Percentiles rank a stretch among this genome's conserved stretches.
phyloP scores from a whole-genome alignment of 2,888 invertebrate species.

The Tipula confusa region DNA sequence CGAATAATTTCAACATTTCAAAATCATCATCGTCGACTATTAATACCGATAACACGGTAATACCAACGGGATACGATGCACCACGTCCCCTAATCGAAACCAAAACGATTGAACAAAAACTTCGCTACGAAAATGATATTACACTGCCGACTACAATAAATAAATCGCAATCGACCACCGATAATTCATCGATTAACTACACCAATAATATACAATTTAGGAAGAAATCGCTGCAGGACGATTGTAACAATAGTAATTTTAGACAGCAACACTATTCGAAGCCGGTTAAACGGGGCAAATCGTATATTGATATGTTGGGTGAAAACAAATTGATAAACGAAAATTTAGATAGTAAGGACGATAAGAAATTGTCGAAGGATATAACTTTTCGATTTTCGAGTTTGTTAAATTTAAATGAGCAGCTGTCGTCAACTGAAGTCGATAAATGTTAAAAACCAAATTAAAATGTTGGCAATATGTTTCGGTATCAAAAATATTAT shows the following conservation, averaged over 20 bases:
- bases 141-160: slow-evolving; percentile 45
- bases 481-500: background rate
- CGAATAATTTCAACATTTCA: slow-evolving; percentile 41
- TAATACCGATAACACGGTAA: background rate
- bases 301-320: slow-evolving; percentile 48
- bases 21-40: slow-evolving; percentile 26
- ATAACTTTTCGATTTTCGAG: slow-evolving; percentile 50
- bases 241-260: background rate
- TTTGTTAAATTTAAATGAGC: slow-evolving; percentile 47
- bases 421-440: slow-evolving; percentile 36
- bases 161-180: background rate
- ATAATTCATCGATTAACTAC: background rate
- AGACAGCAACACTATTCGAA: slow-evolving; percentile 41
- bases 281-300: slow-evolving; percentile 46
- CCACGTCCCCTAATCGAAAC: slow-evolving; percentile 46
- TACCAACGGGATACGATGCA: slow-evolving; percentile 45
- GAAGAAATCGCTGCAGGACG: background rate
- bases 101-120: slow-evolving; percentile 43
- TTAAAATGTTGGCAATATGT: background rate
- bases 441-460: slow-evolving; percentile 33
- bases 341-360: slow-evolving; percentile 47
- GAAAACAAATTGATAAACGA: slow-evolving; percentile 45
- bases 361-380: slow-evolving; percentile 48
- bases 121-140: slow-evolving; percentile 48
- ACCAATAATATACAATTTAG: background rate